Base-by-base conservation (phyloP, 1,140 invertebrate species). In the Apis laboriosa region DNA sequence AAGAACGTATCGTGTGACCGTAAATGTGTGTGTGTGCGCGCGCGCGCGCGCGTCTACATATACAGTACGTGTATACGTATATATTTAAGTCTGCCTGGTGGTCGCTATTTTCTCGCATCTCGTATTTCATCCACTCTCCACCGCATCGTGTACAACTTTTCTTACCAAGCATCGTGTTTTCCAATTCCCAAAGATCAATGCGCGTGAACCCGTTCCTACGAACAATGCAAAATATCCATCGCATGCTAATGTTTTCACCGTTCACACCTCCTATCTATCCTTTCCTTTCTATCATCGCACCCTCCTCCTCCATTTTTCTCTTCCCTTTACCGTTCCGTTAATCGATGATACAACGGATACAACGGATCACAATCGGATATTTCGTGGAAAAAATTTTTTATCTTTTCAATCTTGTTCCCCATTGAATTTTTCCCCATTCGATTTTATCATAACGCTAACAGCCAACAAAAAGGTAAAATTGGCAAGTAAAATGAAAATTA, bases 301-400 rank as follows among this genome's bases (percentile, higher is more conserved):
- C 34, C 12, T 17, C 49, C 24, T 63, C 24, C 28, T 9, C 11
- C 56, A 13, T 9, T n/a, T 9, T 17, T n/a, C 11, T 21, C 49
- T 21, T 53, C 19, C 49, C 24, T 19, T 53, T 17, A 12, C 15
- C 49, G 13, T 7, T 53, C 12, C 15, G 11, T 12, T 21, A 34
- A 58, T 72, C n/a, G 53, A 19, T 34, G 53, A 17, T 66, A 67
- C 84, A 64, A 64, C 84, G 55, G 53, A 17, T 66, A 67, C 84
- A 64, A 64, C 84, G 55, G 70, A 64, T 28, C 56, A 85, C 74
- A 84, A 87, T 75, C 71, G 74, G 86, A 87, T 88, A 88, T 84
- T 86, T 87, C 86, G 34, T 71, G 76, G 86, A 83, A 68, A 21
- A 68, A 58, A 43, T 43, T 43, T 43, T 43, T 43, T 7, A 43